Base-by-base conservation (phyloP, 2,888 invertebrate species). In the Seira musarum region DNA sequence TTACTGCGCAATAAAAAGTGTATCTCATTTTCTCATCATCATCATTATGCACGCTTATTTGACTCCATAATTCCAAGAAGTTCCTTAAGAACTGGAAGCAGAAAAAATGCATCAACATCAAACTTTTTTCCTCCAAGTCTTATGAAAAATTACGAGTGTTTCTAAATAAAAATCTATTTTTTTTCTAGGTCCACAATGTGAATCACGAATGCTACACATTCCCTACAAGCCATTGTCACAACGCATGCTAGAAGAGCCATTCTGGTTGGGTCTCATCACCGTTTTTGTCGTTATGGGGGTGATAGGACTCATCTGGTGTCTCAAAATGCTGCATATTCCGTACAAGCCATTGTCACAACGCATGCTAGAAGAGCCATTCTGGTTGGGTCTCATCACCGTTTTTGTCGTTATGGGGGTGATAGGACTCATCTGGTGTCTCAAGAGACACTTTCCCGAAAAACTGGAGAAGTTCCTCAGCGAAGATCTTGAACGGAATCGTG, bases 331-430 rank as follows among this genome's bases (percentile, higher is more conserved):
- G 84, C 92, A 93, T 87, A 93, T 93, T 80, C 93, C 93, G 0
- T 93, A 92, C 88, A 93, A 92, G 86, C 93, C 93, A 2, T 90
- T 95, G 19, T 94, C 95, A 10, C 93, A 95, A 86, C 90, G 94
- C 25, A 94, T 96, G 93, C 90, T 96, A 35, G 94, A 95, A 87
- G 95, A 96, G 88, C 96, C 96, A 0, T 96, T 96, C 89, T 96
- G 96, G 96, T 90, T 96, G 61, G 96, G 96, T 0, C 91, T 96
- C 53, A 94, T 96, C 88, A 94, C 95, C 0, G 95, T 96, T 0
- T 93, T 94, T 87, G 92, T 93, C 10, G 94, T 96, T 0, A 91
- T 96, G 87, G 93, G 93, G 69, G 91, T 94, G 83, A 94, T 95
- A 85, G 95, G 94, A 17, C 90, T 95, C 69, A 92, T 95, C 19